Conservation (phyloP, 53 echinoderm and acorn worm genomes). For the Paelopatides confundens region DNA sequence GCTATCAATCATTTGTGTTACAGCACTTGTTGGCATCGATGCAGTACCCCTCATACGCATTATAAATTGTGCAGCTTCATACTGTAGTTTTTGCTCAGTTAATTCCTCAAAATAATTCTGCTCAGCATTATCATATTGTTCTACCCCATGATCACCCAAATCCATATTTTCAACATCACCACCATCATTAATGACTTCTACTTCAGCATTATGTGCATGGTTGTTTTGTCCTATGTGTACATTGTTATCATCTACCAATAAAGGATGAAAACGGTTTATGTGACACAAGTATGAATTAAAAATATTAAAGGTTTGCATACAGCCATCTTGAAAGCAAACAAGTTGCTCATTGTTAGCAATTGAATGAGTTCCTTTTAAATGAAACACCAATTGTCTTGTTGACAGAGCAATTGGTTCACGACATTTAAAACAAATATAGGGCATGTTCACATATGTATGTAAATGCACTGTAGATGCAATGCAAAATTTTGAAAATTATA, state of each 20-base stretch:
- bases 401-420: background rate
- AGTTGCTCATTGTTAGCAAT: background rate
- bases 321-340: constrained; percentile 33
- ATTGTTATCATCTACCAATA: background rate
- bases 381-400: background rate
- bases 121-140: background rate
- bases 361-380: background rate
- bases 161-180: no score
- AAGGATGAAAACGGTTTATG: constrained; percentile 2
- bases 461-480: no score
- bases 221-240: background rate
- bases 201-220: background rate
- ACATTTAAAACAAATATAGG: constrained; percentile 4
- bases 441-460: background rate
- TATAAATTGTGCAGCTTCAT: background rate
- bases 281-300: constrained; percentile 47
- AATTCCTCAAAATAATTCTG: background rate
- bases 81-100: background rate
- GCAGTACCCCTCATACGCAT: constrained; percentile 10
- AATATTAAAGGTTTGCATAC: constrained; percentile 33
- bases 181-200: background rate
- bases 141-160: no score
- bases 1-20: constrained; percentile 37
- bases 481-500: no score
- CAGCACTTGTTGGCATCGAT: background rate